Conservation (phyloP, 2,888 invertebrate genomes). For the Ischnus inquisitorius region DNA sequence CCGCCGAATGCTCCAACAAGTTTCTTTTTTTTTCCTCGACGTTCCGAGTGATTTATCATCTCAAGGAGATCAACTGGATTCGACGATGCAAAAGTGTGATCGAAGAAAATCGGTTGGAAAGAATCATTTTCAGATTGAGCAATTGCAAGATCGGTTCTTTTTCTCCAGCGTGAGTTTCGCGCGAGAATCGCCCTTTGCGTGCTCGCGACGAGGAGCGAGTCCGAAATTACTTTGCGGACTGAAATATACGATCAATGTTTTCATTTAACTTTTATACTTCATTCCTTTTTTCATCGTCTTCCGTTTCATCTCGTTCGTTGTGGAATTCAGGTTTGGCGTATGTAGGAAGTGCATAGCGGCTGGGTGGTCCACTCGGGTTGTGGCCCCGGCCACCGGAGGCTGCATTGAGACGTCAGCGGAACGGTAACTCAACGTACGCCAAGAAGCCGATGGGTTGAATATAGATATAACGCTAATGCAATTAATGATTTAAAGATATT, state of each 20-base stretch:
- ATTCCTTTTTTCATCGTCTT: conserved; percentile 29
- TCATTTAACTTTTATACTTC: conserved; percentile 52
- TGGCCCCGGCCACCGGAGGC: conserved; percentile 64
- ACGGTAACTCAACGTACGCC: conserved; percentile 74
- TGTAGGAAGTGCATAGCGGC: conserved; percentile 74
- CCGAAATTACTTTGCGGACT: neutral
- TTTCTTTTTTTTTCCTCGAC: conserved; percentile 51
- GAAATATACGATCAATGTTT: conserved; percentile 2
- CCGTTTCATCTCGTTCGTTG: conserved; percentile 43
- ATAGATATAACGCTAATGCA: conserved; percentile 31
- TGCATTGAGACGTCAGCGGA: conserved; percentile 80
- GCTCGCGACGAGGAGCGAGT: neutral
- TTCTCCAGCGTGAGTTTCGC: neutral
- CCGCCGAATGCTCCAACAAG: conserved; percentile 72
- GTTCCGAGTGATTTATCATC: neutral
- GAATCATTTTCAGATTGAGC: neutral
- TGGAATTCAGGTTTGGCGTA: conserved; percentile 78
- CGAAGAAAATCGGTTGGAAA: neutral
- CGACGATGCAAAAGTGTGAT: neutral
- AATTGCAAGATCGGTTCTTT: neutral
- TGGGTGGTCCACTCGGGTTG: conserved; percentile 79
- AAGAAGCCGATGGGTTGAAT: conserved; percentile 43
- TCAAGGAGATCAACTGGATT: neutral
- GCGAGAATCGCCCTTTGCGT: neutral
- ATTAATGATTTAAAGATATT: conserved; percentile 55